phyloP scores from a whole-genome alignment of 2,797 vertebrate species.

The Oophaga sylvatica region DNA sequence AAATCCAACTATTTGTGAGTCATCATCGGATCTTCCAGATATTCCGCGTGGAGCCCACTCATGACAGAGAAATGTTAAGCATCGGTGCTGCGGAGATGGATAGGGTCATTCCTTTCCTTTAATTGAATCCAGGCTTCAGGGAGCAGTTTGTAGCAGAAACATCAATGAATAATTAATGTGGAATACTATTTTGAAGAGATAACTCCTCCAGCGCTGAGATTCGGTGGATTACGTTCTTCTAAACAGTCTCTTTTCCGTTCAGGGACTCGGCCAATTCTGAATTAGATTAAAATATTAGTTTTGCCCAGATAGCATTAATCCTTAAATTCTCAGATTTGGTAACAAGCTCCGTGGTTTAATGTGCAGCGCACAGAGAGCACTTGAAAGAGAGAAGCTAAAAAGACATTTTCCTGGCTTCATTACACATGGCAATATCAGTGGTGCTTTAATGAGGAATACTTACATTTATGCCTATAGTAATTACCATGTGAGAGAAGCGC shows the following conservation, averaged over 20 bases:
- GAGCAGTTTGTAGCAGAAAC: slow-evolving; percentile 47
- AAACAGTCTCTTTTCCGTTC: slow-evolving; percentile 36
- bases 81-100: slow-evolving; percentile 33
- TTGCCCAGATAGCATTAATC: slow-evolving; percentile 47
- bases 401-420: slow-evolving; percentile 32
- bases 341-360: slow-evolving; percentile 8
- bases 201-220: slow-evolving; percentile 19
- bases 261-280: slow-evolving; percentile 35
- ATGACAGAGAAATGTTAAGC: background rate
- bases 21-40: slow-evolving; percentile 27
- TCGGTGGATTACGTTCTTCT: slow-evolving; percentile 38
- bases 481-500: slow-evolving; percentile 22
- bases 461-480: slow-evolving; percentile 37
- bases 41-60: background rate
- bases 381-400: slow-evolving; percentile 6
- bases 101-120: slow-evolving; percentile 39
- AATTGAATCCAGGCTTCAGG: slow-evolving; percentile 42
- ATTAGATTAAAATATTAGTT: slow-evolving; percentile 58
- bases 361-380: background rate
- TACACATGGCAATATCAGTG: slow-evolving; percentile 38
- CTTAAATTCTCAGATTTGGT: slow-evolving; percentile 42
- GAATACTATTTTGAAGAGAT: slow-evolving; percentile 39
- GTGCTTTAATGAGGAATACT: slow-evolving; percentile 38
- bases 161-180: slow-evolving; percentile 55
- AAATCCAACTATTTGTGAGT: slow-evolving; percentile 17